A percentile compares a stretch with the other conserved stretches of the same genome.
phyloP scores from a whole-genome alignment of 2,888 invertebrate genomes.

The Ennomos erosarius region DNA sequence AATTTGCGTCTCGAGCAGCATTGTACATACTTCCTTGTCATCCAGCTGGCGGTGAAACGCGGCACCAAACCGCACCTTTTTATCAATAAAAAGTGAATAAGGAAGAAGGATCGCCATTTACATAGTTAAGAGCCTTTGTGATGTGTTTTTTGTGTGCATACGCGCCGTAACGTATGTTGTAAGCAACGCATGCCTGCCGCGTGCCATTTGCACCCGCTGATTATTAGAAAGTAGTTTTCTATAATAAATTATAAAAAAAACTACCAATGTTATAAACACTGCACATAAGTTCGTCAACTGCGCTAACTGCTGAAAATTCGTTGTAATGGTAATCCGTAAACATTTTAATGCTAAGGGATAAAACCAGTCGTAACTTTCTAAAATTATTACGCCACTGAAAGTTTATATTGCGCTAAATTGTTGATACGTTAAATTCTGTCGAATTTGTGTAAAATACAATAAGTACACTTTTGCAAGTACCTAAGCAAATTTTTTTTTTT shows the following conservation, averaged over 20 bases:
- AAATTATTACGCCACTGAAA: too few species aligned
- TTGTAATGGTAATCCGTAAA: too few species aligned
- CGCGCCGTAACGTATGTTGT: slow-evolving; percentile 53
- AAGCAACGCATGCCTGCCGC: slow-evolving; percentile 55
- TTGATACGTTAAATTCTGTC: too few species aligned
- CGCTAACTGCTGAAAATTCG: too few species aligned
- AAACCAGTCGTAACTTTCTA: too few species aligned
- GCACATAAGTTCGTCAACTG: too few species aligned
- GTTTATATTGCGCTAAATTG: too few species aligned
- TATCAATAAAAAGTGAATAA: slow-evolving; percentile 73
- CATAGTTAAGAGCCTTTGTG: slow-evolving; percentile 66
- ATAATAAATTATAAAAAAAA: too few species aligned
- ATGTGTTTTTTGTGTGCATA: slow-evolving; percentile 56
- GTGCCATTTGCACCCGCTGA: slow-evolving; percentile 47
- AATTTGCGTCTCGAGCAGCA: slow-evolving; percentile 59
- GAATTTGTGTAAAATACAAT: too few species aligned
- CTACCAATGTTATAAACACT: neutral
- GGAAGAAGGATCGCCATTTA: slow-evolving; percentile 63
- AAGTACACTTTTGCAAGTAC: too few species aligned
- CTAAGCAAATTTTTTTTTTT: too few species aligned
- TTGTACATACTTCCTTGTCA: slow-evolving; percentile 73
- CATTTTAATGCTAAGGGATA: too few species aligned
- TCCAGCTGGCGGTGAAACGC: slow-evolving; percentile 77
- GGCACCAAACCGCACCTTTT: slow-evolving; percentile 66
- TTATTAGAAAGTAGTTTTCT: neutral